These are phyloP conservation scores for Psittacula echo DNA, from an alignment of 2,797 vertebrate genomes.

Conservation along the genomic window DNA sequence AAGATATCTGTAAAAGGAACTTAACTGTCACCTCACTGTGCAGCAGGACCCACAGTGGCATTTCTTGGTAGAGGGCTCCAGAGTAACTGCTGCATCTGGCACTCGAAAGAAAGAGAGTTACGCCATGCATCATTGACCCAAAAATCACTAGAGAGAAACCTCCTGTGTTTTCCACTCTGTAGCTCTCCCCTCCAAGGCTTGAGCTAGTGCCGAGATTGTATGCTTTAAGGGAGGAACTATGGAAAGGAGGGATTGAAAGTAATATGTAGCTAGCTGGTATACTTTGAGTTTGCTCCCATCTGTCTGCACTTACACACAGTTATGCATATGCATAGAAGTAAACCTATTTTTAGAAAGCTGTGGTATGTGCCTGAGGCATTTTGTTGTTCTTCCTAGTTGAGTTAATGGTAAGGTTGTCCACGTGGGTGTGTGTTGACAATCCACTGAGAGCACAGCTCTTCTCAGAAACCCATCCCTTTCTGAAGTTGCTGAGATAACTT, in stretches of 20 bases:
- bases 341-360: constrained; percentile 51
- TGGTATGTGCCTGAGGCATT: constrained; percentile 28
- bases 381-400: constrained; percentile 23
- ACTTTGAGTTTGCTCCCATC: not conserved
- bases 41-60: not conserved
- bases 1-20: not conserved
- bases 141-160: not conserved
- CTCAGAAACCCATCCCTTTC: not conserved
- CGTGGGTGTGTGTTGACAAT: constrained; percentile 2
- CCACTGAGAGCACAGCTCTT: not conserved
- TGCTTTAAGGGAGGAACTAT: not conserved
- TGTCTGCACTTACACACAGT: not conserved
- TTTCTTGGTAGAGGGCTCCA: not conserved
- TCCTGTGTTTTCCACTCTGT: not conserved
- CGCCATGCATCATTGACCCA: not conserved
- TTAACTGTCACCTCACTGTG: not conserved
- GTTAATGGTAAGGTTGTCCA: constrained; percentile 10
- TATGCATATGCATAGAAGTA: not conserved
- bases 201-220: not conserved
- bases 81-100: not conserved
- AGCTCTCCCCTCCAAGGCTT: not conserved
- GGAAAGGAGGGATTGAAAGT: not conserved
- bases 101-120: not conserved
- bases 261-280: not conserved
- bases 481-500: not conserved